Base-by-base conservation (phyloP, 2,888 invertebrate species). In the Hirtodrosophila confusa region DNA sequence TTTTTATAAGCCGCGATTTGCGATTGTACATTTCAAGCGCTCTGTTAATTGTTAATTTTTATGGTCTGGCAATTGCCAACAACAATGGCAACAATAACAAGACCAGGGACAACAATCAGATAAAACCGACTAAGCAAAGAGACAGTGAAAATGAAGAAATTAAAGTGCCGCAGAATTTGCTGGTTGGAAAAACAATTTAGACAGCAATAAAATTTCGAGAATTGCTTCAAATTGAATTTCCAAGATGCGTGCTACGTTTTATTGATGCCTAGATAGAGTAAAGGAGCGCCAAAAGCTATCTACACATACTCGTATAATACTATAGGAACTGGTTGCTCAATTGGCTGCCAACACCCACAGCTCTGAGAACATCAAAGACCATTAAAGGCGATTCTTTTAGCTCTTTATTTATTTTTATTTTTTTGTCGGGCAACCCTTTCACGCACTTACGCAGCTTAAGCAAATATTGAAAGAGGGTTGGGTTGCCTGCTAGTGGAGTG, bases 41-140 rank as follows among this genome's bases (percentile, higher is more conserved):
- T 80, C 75, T 85, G 85, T 88, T 89, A 89, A 89, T 89, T 89
- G 88, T 86, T 83, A 89, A 89, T 85, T 90, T 89, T 89, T 89
- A 89, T 88, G 89, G 90, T 89, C 89, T 90, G 78, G 80, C 84
- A 88, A 86, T 83, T 86, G 88, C 62, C 50, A 31, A 49, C 54
- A 65, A 39, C 55, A 73, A 58, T 39, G 54, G 44, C n/a, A 65
- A 17, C 43, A 54, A 44, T 53, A 58, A 31, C 27, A 51, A 53
- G 3, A 35, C 36, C 43, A 57, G 24, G 45, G 69, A 64, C 55
- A 61, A 64, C 56, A 57, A 65, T 65, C 75, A 62, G 61, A 70
- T 61, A 72, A 62, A 57, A 49, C 11, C 45, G 50, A 17, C 55
- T 49, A 57, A 37, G 31, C 27, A 58, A 54, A 41, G 41, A 45